phyloP scores from a whole-genome alignment of 2,797 vertebrate species.

The Agapornis canus region DNA sequence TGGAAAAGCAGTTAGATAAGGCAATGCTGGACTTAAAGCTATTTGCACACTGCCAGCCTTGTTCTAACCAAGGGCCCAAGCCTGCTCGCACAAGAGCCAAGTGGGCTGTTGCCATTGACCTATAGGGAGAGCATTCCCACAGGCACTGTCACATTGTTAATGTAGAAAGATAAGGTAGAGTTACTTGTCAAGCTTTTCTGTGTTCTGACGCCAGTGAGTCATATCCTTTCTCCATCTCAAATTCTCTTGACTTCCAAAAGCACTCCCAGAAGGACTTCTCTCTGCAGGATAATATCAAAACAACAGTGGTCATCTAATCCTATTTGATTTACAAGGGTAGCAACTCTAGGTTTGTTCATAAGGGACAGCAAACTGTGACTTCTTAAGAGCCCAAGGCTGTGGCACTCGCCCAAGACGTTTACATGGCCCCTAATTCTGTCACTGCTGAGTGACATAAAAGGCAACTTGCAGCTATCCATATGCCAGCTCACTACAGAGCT shows the following conservation, averaged over 20 bases:
- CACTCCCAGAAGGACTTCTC: slow-evolving; percentile 97
- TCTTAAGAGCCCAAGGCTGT: not conserved
- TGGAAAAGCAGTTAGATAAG: not conserved
- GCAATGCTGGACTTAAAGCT: not conserved
- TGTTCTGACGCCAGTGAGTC: slow-evolving; percentile 99
- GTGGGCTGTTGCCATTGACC: not conserved
- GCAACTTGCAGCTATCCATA: not conserved
- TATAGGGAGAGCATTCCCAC: not conserved
- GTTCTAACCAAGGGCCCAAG: not conserved
- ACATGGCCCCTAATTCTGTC: not conserved
- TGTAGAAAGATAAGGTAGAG: slow-evolving; percentile 27
- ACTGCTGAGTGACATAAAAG: not conserved
- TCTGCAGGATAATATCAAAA: slow-evolving; percentile 77
- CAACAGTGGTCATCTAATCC: not conserved
- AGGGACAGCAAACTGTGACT: not conserved
- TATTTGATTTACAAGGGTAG: not conserved
- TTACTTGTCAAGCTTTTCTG: slow-evolving; percentile 99
- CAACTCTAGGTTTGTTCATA: not conserved
- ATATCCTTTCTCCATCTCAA: slow-evolving; percentile 98
- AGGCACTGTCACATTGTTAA: not conserved
- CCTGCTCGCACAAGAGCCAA: not conserved
- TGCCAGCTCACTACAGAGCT: not conserved
- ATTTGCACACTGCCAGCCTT: not conserved
- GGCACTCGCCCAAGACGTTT: not conserved
- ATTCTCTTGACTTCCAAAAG: slow-evolving; percentile 98